Evolutionary conservation across 1,140 invertebrate genomes (phyloP).

Genomic region (Procambarus clarkii): DNA sequence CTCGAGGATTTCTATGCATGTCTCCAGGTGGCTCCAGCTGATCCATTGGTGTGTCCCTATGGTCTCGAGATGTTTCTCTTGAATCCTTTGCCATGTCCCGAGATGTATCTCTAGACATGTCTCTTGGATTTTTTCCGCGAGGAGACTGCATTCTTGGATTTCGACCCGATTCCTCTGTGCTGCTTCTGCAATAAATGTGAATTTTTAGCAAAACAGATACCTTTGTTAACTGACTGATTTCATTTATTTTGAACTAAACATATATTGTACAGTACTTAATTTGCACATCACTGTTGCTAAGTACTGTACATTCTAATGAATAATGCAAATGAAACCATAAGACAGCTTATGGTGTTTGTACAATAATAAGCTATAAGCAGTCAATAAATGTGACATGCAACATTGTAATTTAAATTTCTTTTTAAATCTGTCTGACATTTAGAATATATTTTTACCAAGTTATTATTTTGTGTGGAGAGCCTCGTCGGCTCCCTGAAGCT

Average conservation of each 20-base stretch:
- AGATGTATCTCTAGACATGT: conserved; percentile 24
- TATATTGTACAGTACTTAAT: too few relatives aligned
- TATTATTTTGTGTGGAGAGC: too few relatives aligned
- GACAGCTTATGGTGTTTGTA: too few relatives aligned
- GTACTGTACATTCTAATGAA: too few relatives aligned
- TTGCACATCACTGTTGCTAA: too few relatives aligned
- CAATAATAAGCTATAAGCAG: too few relatives aligned
- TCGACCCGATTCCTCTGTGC: conserved; percentile 24
- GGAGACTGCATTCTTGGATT: conserved; percentile 33
- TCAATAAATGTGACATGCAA: too few relatives aligned
- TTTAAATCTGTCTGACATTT: too few relatives aligned
- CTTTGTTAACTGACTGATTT: neutral
- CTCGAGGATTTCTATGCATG: conserved; percentile 16
- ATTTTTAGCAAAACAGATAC: neutral
- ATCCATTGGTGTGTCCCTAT: neutral
- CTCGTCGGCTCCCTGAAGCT: too few relatives aligned
- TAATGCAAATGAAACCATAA: too few relatives aligned
- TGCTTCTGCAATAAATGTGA: conserved; percentile 45
- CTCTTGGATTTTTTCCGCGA: conserved; percentile 35
- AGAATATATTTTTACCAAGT: too few relatives aligned
- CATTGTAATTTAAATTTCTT: too few relatives aligned
- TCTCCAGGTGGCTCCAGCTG: conserved; percentile 6
- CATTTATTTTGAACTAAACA: neutral
- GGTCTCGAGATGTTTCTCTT: conserved; percentile 10
- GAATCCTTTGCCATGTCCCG: conserved; percentile 8